Conservation (phyloP, 2,113 vertebrate species). For the Arothron firmamentum region DNA sequence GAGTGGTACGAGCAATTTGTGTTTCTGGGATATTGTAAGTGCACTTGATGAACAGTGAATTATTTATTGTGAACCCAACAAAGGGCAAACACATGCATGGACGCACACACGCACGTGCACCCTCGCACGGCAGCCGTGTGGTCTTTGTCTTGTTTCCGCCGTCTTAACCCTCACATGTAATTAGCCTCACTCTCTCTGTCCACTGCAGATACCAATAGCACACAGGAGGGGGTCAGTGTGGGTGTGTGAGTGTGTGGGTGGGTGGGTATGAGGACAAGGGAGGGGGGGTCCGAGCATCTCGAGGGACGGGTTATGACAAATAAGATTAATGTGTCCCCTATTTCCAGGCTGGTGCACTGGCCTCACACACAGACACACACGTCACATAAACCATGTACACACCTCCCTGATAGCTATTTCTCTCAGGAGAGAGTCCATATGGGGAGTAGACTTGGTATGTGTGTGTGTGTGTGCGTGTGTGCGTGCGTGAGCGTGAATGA, state of each 20-base stretch:
- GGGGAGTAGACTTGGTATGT: slow-evolving; percentile 46
- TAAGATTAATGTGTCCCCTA: slow-evolving; percentile 75
- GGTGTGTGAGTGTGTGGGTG: slow-evolving; percentile 18
- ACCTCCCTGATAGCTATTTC: slow-evolving; percentile 59
- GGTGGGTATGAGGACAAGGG: slow-evolving; percentile 25
- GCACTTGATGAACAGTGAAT: slow-evolving; percentile 48
- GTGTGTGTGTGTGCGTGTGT: slow-evolving; percentile 15
- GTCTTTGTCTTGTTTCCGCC: slow-evolving; percentile 68
- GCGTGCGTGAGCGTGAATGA: slow-evolving; percentile 11
- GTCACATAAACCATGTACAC: slow-evolving; percentile 49
- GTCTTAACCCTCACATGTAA: slow-evolving; percentile 72
- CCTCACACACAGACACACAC: slow-evolving; percentile 39
- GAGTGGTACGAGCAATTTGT: slow-evolving; percentile 50
- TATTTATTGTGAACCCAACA: slow-evolving; percentile 40
- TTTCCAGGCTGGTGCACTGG: slow-evolving; percentile 74
- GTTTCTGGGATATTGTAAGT: slow-evolving; percentile 36
- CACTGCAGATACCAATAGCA: slow-evolving; percentile 64
- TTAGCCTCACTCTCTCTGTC: slow-evolving; percentile 71
- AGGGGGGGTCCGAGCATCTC: slow-evolving; percentile 53
- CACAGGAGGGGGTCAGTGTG: slow-evolving; percentile 57
- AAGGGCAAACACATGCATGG: slow-evolving; percentile 42
- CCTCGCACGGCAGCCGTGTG: slow-evolving; percentile 8
- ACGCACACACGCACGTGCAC: slow-evolving; percentile 26
- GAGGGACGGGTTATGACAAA: slow-evolving; percentile 74
- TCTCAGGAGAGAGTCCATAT: slow-evolving; percentile 67